Percentiles rank a stretch among this genome's conserved stretches.
Conservation (phyloP, 30 jellyfish, hydroid and myxozoan species). For the Aurelia coerulea region DNA sequence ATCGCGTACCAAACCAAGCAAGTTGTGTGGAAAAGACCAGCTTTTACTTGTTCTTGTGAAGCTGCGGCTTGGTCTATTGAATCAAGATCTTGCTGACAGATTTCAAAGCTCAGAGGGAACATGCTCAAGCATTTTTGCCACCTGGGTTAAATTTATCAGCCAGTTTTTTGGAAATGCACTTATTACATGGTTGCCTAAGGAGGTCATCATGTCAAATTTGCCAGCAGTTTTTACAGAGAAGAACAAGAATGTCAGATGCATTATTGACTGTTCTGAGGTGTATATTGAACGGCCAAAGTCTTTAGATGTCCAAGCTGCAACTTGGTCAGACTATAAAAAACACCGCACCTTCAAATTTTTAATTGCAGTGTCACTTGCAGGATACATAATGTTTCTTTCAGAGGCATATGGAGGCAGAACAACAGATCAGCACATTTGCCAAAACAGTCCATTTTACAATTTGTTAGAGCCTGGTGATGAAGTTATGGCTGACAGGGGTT, state of each 20-base stretch:
- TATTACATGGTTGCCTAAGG: too few species aligned
- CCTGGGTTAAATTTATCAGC: conserved; percentile 33
- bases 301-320: conserved; percentile 29
- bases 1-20: neutral
- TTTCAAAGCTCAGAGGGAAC: conserved; percentile 16
- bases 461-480: conserved; percentile 64
- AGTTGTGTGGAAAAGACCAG: conserved; percentile 16
- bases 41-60: conserved; percentile 23
- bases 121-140: conserved; percentile 20
- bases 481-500: conserved; percentile 65
- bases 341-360: conserved; percentile 19
- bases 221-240: too few species aligned
- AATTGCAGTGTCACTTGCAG: conserved; percentile 27
- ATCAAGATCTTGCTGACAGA: conserved; percentile 50
- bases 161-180: conserved; percentile 8
- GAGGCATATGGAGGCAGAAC: conserved; percentile 40
- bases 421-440: conserved; percentile 19
- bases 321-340: conserved; percentile 41
- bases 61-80: conserved; percentile 42
- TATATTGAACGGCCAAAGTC: conserved; percentile 45
- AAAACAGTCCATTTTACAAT: conserved; percentile 27
- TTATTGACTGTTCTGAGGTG: conserved; percentile 39
- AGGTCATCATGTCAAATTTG: too few species aligned
- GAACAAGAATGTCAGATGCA: conserved; percentile 3
- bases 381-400: conserved; percentile 22